These are phyloP conservation scores for Esox masquinongy DNA, from an alignment of 2,797 vertebrate species.

Conservation along the genomic window DNA sequence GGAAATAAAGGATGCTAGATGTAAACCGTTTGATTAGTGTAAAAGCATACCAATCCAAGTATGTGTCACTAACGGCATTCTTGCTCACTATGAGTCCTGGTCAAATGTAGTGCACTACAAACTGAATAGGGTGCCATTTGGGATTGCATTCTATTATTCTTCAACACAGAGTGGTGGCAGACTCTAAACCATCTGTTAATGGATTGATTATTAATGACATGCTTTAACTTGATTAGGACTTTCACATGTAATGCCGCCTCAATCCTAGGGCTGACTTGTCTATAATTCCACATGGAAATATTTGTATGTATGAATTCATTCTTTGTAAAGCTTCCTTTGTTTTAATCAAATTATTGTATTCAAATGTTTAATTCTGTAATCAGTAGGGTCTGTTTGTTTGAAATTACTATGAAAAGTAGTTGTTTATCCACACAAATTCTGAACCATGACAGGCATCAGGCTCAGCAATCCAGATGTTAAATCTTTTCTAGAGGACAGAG, in stretches of 20 bases:
- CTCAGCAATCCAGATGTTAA: conserved; percentile 39
- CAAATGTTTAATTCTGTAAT: not conserved
- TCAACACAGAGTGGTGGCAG: conserved; percentile 1
- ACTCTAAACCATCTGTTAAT: conserved; percentile 15
- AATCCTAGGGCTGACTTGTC: not conserved
- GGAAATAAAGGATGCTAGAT: conserved; percentile 3
- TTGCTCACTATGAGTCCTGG: not conserved
- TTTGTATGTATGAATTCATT: not conserved
- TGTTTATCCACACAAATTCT: not conserved
- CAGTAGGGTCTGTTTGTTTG: not conserved
- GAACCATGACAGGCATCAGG: not conserved
- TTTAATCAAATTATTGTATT: no score
- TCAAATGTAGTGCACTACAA: not conserved
- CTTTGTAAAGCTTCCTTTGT: not conserved
- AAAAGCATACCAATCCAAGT: conserved; percentile 10
- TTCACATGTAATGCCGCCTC: not conserved
- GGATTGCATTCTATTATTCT: not conserved
- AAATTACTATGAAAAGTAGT: not conserved
- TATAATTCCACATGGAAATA: not conserved
- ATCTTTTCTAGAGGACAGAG: conserved; percentile 34
- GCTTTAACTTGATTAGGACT: conserved; percentile 12
- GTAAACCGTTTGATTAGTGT: conserved; percentile 22
- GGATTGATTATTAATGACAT: conserved; percentile 26
- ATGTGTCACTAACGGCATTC: not conserved
- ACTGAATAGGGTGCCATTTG: not conserved